Conservation (phyloP, 2,113 vertebrate genomes). For the Saccopteryx leptura region DNA sequence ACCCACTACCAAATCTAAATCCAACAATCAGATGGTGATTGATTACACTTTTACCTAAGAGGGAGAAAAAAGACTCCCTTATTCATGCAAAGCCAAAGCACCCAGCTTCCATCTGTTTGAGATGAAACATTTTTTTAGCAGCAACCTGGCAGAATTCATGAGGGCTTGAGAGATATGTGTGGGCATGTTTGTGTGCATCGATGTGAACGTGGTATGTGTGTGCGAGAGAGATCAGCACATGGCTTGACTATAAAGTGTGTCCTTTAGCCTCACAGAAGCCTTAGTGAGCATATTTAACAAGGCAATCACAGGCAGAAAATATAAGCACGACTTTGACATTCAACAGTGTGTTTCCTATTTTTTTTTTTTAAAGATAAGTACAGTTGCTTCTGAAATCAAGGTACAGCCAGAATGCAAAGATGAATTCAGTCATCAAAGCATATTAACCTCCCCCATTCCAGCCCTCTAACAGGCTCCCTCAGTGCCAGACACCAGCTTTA, state of each 20-base stretch:
- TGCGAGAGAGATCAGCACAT: conserved; percentile 80
- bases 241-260: conserved; percentile 79
- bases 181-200: conserved; percentile 69
- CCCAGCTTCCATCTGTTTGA: conserved; percentile 73
- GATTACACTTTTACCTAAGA: conserved; percentile 78
- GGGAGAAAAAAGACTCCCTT: conserved; percentile 31
- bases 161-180: conserved; percentile 73
- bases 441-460: neutral
- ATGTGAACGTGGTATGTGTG: conserved; percentile 54
- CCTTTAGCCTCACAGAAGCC: conserved; percentile 79
- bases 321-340: conserved; percentile 66
- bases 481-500: neutral
- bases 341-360: conserved; percentile 66
- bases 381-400: conserved; percentile 77
- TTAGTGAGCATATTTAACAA: conserved; percentile 71
- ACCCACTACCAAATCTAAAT: conserved; percentile 65
- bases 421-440: conserved; percentile 34
- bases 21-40: conserved; percentile 66
- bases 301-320: conserved; percentile 61
- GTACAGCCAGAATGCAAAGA: conserved; percentile 71
- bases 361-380: conserved; percentile 50
- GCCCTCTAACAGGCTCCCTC: neutral
- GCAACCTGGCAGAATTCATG: conserved; percentile 66
- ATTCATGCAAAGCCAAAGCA: conserved; percentile 70
- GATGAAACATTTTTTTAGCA: conserved; percentile 80